Percentiles rank a stretch among this genome's conserved stretches.
Conservation (phyloP, 2,113 vertebrate genomes). For the Neofelis nebulosa region DNA sequence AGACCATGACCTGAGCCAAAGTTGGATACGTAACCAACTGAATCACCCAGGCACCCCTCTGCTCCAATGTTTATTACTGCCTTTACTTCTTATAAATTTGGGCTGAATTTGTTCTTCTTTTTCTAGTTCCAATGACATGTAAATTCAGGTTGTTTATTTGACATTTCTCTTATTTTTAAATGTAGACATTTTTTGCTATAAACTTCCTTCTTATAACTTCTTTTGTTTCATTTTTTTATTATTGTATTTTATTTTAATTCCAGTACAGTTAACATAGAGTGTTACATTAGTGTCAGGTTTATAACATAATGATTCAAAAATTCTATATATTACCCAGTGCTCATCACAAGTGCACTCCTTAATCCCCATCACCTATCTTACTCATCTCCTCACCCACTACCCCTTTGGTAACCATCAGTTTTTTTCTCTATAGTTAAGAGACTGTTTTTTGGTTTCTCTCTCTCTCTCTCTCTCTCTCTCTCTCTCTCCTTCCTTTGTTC, state of each 20-base stretch:
- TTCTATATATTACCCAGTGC: not conserved
- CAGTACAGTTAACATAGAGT: not conserved
- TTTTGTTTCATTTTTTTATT: not conserved
- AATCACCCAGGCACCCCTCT: not conserved
- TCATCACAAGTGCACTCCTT: not conserved
- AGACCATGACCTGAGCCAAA: too few species aligned
- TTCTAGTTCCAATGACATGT: not conserved
- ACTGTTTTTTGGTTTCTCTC: too few species aligned
- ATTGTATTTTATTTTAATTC: not conserved
- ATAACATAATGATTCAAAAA: not conserved
- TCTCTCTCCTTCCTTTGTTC: not conserved
- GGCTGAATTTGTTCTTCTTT: not conserved
- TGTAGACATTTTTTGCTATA: not conserved
- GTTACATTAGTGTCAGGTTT: not conserved
- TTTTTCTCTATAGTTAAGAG: too few species aligned
- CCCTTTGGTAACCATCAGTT: not conserved
- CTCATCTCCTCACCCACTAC: not conserved
- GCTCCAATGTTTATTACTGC: too few species aligned
- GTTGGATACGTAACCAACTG: too few species aligned
- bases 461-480: too few species aligned
- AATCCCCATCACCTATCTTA: not conserved
- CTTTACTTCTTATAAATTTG: not conserved
- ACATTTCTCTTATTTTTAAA: not conserved
- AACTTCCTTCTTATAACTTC: not conserved
- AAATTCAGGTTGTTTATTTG: not conserved